Evolutionary conservation across 2,888 invertebrate genomes (phyloP).

Genomic region (Pachycephus smyrnensis): DNA sequence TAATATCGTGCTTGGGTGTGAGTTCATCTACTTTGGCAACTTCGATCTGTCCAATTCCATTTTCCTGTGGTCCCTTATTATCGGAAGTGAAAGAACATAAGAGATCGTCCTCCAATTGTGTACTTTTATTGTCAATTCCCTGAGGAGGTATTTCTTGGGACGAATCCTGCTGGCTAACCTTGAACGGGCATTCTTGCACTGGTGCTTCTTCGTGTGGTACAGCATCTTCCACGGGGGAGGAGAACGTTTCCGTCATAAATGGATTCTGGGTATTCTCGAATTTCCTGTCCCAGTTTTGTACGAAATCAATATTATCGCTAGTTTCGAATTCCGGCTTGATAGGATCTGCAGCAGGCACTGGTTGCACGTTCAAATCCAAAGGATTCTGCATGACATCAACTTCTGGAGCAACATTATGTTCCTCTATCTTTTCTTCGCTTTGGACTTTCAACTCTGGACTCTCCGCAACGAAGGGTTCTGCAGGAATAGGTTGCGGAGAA

Average conservation of each 20-base stretch:
- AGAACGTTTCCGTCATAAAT: neutral
- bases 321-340: neutral
- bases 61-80: constrained; percentile 3
- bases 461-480: neutral
- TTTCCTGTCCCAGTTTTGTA: neutral
- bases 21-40: neutral
- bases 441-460: neutral
- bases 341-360: neutral
- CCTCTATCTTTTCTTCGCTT: neutral
- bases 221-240: constrained; percentile 6
- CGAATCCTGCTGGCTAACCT: neutral
- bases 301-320: neutral
- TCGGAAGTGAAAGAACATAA: neutral
- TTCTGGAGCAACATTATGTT: constrained; percentile 9
- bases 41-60: neutral
- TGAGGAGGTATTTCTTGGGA: neutral
- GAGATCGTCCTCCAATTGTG: neutral
- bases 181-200: constrained; percentile 1
- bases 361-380: constrained; percentile 12
- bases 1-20: neutral
- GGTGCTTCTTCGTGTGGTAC: neutral
- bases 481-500: neutral
- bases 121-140: constrained; percentile 7
- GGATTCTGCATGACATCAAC: constrained; percentile 30
- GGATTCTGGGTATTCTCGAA: neutral